These are phyloP conservation scores for Leptonema lineaticorne DNA, from an alignment of 1,140 invertebrate species.

Conservation along the genomic window DNA sequence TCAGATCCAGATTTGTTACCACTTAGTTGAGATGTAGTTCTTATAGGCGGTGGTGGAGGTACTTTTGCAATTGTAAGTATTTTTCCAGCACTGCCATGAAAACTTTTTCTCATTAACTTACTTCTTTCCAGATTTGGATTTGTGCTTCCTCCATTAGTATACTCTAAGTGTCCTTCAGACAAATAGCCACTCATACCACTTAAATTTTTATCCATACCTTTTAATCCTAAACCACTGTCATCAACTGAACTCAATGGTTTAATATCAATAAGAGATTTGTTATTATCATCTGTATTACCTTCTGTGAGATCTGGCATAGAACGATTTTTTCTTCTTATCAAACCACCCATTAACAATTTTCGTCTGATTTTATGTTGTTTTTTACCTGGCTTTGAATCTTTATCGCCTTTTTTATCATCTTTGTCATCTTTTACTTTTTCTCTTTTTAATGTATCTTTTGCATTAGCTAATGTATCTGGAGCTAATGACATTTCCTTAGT, in stretches of 20 bases:
- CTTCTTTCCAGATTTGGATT: slow-evolving; percentile 84
- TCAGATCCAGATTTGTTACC: slow-evolving; percentile 65
- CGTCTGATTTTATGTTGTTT: slow-evolving; percentile 89
- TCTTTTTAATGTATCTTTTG: slow-evolving; percentile 59
- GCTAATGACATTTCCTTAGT: slow-evolving; percentile 67
- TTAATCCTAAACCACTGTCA: slow-evolving; percentile 72
- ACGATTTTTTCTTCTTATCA: slow-evolving; percentile 84
- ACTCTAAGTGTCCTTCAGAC: slow-evolving; percentile 84
- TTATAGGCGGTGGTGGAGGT: slow-evolving; percentile 79
- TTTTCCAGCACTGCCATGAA: slow-evolving; percentile 80
- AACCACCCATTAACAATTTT: slow-evolving; percentile 84
- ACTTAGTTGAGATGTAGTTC: slow-evolving; percentile 82
- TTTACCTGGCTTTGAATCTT: slow-evolving; percentile 74
- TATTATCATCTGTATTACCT: slow-evolving; percentile 59
- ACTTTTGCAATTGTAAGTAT: slow-evolving; percentile 80
- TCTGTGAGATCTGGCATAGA: slow-evolving; percentile 90
- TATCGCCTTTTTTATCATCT: slow-evolving; percentile 61
- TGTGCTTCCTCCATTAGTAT: slow-evolving; percentile 56
- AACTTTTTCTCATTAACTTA: slow-evolving; percentile 86
- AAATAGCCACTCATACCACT: slow-evolving; percentile 75
- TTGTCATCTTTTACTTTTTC: slow-evolving; percentile 63
- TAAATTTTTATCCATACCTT: slow-evolving; percentile 58
- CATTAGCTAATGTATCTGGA: slow-evolving; percentile 57
- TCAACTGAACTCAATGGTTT: slow-evolving; percentile 65
- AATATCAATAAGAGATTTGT: slow-evolving; percentile 47